phyloP scores from a whole-genome alignment of 2,797 vertebrate genomes.

The Myripristis jacobus region DNA sequence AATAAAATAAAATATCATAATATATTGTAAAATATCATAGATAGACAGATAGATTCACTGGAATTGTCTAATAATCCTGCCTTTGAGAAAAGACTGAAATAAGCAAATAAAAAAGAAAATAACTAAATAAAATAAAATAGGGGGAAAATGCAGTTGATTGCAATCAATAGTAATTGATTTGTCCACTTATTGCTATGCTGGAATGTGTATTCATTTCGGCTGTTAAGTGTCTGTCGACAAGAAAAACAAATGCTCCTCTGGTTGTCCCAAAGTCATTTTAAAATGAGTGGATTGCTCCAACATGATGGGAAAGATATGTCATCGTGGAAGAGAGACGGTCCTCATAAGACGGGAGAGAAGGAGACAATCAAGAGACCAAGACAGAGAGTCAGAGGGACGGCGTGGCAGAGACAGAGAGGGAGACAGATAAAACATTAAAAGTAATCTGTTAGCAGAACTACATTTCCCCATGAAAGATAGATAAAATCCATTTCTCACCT shows the following conservation, averaged over 20 bases:
- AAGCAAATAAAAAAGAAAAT: too few species aligned
- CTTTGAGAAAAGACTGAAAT: too few species aligned
- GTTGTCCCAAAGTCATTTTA: neutral
- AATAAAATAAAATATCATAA: too few species aligned
- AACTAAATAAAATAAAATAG: too few species aligned
- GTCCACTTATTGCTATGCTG: neutral
- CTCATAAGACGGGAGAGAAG: neutral
- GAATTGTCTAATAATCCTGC: too few species aligned
- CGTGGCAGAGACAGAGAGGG: constrained; percentile 2
- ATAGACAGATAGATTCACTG: too few species aligned
- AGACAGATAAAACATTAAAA: constrained; percentile 19
- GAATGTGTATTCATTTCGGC: neutral
- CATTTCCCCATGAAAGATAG: constrained; percentile 14
- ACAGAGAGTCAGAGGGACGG: neutral
- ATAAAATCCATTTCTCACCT: constrained; percentile 25
- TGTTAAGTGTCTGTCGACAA: neutral
- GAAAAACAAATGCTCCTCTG: neutral
- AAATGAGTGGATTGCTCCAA: neutral
- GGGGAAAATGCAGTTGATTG: too few species aligned
- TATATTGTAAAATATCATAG: too few species aligned
- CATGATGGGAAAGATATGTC: neutral
- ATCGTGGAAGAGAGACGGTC: neutral
- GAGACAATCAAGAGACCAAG: neutral
- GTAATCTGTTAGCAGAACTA: constrained; percentile 9
- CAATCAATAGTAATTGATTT: neutral